A percentile compares a stretch with the other conserved stretches of the same genome.
phyloP scores from a whole-genome alignment of 1,140 invertebrate genomes.

The Tachypleus tridentatus region DNA sequence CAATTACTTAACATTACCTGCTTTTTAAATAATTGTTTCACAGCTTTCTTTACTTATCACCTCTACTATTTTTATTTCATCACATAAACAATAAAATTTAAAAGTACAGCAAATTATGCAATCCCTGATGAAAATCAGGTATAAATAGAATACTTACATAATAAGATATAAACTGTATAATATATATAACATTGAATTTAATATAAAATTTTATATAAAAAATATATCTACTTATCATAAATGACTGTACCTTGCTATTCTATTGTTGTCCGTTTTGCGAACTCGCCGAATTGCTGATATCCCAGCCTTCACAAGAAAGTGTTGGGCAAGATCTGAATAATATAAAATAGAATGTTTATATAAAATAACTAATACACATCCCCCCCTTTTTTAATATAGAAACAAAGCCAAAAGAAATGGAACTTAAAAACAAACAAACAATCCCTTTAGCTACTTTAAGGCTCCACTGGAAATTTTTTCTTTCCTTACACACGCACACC shows the following conservation, averaged over 20 bases:
- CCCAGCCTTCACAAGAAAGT: slow-evolving; percentile 56
- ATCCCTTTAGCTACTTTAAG: no score
- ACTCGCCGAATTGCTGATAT: slow-evolving; percentile 86
- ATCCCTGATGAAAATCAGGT: background rate
- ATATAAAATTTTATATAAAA: background rate
- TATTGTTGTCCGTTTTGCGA: slow-evolving; percentile 94
- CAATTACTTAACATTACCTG: no score
- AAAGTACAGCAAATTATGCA: background rate
- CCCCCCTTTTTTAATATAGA: background rate
- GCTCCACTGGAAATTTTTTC: no score
- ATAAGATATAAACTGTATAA: background rate
- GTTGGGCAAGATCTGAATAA: slow-evolving; percentile 41
- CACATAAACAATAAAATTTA: no score
- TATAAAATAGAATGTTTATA: slow-evolving; percentile 3
- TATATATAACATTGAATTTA: no score
- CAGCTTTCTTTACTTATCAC: no score
- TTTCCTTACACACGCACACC: no score
- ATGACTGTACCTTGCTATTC: slow-evolving; percentile 59
- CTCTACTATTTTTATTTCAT: no score
- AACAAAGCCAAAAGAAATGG: background rate
- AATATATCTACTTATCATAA: slow-evolving; percentile 25
- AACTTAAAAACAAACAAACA: no score
- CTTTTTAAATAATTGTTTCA: no score
- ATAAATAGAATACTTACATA: background rate
- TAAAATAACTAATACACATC: background rate